Base-by-base conservation (phyloP, 2,888 invertebrate species). In the Ceriagrion tenellum region DNA sequence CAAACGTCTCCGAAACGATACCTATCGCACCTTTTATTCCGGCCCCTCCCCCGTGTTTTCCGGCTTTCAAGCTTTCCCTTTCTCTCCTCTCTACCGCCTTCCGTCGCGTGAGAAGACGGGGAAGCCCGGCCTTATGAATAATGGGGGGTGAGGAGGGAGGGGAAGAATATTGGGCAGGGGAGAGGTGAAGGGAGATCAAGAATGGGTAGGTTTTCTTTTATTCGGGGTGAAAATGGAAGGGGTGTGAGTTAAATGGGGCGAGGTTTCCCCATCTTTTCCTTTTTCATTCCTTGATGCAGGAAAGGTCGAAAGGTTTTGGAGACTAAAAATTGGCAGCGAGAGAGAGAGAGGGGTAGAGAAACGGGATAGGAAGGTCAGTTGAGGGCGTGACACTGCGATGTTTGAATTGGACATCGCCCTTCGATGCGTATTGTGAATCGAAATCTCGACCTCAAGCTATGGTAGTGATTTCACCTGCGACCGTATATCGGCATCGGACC, bases 11-110 rank as follows among this genome's bases (percentile, higher is more conserved):
- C 69, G 69, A 69, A 69, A 69, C 69, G 69, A 69, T 26, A 69
- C 69, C 69, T 69, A 69, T 69, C 69, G 12, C n/a, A n/a, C 69
- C 69, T 69, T 69, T 69, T 69, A 69, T 69, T 69, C 69, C 69
- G 8, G 8, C 69, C 47, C 69, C 26, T 10, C 26, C 69, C 47
- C 69, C 26, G 12, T 69, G 69, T 69, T 69, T 69, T n/a, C 26
- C 69, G 69, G 69, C 69, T 69, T 69, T 69, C 16, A n/a, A 26
- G 69, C n/a, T 69, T n/a, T 69, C 16, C n/a, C 69, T 23, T 26
- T 23, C 69, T n/a, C 20, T 59, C 18, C 59, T 16, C 20, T 20
- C 59, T 20, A 16, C 16, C n/a, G 8, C 35, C 81, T 13, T 35
- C 30, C 30, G 13, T 81, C 35, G n/a, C 26, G 20, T 20, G 13